Evolutionary conservation across 2,888 invertebrate genomes (phyloP), one percentile per base, ranked within the genome.

Genomic region (Corbicula japonica): DNA sequence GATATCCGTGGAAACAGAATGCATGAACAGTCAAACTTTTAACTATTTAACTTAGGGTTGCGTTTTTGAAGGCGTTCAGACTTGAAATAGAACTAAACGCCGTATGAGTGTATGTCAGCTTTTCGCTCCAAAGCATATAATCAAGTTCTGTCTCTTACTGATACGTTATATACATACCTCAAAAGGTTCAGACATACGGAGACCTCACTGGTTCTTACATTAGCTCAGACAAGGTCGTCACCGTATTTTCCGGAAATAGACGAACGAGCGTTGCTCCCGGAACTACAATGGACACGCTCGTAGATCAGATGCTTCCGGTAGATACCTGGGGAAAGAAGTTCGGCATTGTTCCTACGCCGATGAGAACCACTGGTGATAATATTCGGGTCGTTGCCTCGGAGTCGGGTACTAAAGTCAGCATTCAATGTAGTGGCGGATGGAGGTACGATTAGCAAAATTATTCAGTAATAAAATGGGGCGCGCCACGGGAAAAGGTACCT

Each of bases 321-420:
- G 73, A 86, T 38, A 88, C 88, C 1, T 91, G 91, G 91, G 91
- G 91, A 12, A 87, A 76, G 32, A 56, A 70, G 12, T 91, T 90
- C 78, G 80, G 84, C 30, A 86, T 85, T 26, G 88, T 87, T 1
- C 87, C 89, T n/a, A 85, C 89, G 3, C 87, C 90, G 10, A 78
- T 80, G 35, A 75, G 89, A 52, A 76, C 80, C 2, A 75, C 76
- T n/a, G 90, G 90, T 0, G 91, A 91, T 65, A 61, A 87, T 34
- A 82, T 86, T 52, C 77, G 87, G 23, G 72, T 91, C 12, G 68
- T 84, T 69, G 87, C 83, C 0, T 75, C 82, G 0, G 84, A 86
- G 34, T 76, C 73, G 34, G 41, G 26, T 12, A 89, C 87, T 2
- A 28, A 28, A n/a, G 73, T 86, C 0, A 70, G 28, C 0, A 60